Evolutionary conservation across 1,140 invertebrate species (phyloP), one percentile per base, ranked within the genome.

Genomic region (Chrysoperla carnea): DNA sequence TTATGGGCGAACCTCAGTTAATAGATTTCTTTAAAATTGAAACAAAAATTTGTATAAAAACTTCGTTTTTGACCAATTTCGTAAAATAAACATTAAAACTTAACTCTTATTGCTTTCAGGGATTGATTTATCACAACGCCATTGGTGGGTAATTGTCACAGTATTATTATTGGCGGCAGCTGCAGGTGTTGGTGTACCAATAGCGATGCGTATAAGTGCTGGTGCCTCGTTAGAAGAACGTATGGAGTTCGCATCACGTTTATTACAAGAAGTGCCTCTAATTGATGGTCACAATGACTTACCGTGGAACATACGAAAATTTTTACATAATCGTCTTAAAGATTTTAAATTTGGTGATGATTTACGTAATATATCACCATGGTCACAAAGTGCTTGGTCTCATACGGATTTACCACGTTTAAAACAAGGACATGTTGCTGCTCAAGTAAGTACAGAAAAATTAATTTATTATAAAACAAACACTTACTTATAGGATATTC

Each of bases 251-350:
- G 73, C 74, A 2, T 66, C 70, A 13, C 61, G 71, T 38, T 61
- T 74, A 8, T 57, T 76, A 36, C 72, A 76, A 52, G 71, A 75
- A 61, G 69, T 73, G 42, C 74, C 74, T 45, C 69, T 76, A 44
- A 68, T 78, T 53, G 66, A 76, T 64, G 87, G 86, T 46, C 88
- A 92, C 69, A 92, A 93, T 62, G 88, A 93, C 56, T 63, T 93
- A 45, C 82, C 89, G 0, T 90, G 83, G 80, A 87, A 89, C 61
- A 85, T 89, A 57, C 68, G 84, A 49, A 83, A 84, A 58, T 84
- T 84, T 58, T 68, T 86, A 49, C 79, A 89, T 59, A 92, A 92
- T 61, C 78, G 84, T 59, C 71, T 90, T 40, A 76, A 81, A 52
- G 75, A 78, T 52, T 83, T 88, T 54, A 79, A 82, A 64, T 82